These are phyloP conservation scores for Noctua janthina DNA, from an alignment of 2,888 invertebrate species.

Conservation along the genomic window DNA sequence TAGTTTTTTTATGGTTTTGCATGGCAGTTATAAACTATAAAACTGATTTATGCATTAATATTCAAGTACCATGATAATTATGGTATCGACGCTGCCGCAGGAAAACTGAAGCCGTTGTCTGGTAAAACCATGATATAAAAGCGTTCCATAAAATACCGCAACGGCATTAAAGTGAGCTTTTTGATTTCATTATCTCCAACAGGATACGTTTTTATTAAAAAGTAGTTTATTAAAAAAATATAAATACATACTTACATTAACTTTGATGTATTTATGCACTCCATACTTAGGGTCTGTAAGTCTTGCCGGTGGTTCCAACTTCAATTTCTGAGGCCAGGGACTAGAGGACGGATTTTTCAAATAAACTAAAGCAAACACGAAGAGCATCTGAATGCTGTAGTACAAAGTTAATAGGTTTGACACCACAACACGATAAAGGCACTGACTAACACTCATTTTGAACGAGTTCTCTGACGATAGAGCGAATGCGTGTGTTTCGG, in stretches of 20 bases:
- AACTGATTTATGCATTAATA: background rate
- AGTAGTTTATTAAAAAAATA: background rate
- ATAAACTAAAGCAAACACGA: constrained; percentile 74
- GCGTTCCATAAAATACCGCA: background rate
- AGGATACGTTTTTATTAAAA: background rate
- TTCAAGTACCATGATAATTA: background rate
- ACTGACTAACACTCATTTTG: constrained; percentile 70
- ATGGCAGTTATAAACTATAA: background rate
- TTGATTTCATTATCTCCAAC: background rate
- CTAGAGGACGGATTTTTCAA: constrained; percentile 78
- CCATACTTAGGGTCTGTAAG: constrained; percentile 88
- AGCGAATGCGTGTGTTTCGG: constrained; percentile 40
- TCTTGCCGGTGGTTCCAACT: constrained; percentile 85
- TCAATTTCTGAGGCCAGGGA: constrained; percentile 80
- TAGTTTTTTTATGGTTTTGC: background rate
- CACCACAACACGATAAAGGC: constrained; percentile 72
- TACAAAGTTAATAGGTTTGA: constrained; percentile 75
- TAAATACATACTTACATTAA: constrained; percentile 85
- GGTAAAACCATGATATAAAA: background rate
- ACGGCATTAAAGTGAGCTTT: background rate
- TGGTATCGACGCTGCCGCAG: constrained; percentile 1
- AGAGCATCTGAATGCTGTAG: constrained; percentile 70
- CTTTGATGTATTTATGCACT: constrained; percentile 88
- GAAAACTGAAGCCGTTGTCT: constrained; percentile 23
- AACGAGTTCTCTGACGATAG: constrained; percentile 11